Base-by-base conservation (phyloP, 2,888 invertebrate species). In the Eulithis prunata region DNA sequence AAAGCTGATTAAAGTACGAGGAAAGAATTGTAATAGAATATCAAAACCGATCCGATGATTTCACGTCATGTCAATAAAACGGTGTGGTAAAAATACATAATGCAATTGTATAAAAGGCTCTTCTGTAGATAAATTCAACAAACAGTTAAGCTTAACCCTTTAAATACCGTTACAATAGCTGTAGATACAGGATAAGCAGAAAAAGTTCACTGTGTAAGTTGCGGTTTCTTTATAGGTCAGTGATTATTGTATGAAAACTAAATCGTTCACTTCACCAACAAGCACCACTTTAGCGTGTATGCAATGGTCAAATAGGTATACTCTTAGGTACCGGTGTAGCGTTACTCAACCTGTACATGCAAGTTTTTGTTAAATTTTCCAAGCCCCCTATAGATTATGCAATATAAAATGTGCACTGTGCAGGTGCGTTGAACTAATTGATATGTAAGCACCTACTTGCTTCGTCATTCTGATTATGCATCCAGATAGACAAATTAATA, bases 341-440 rank as follows among this genome's bases (percentile, higher is more conserved):
- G 60, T 67, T 67, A 63, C 63, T 60, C 52, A 56, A 57, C 53
- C 21, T 21, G 32, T n/a, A 47, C 38, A 49, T n/a, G 43, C 55
- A 14, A 67, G 57, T 71, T 73, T 73, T 73, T 71, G 70, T 56
- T 60, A 53, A 66, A 68, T 71, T 71, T 69, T 66, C 68, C 61
- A 68, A 54, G 28, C 47, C 38, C 32, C 32, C 49, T 43, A 55
- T 21, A 14, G 21, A 28, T 67, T 62, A 41, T 64, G 68, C 55
- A 64, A 68, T 64, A 36, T 59, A 41, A 14, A 53, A 32, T 14
- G 64, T 21, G 60, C 64, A 64, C 21, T 14, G 64, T 21, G 57
- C 55, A 56, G 66, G 62, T 14, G 43, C 28, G 54, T 46, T 46
- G 7, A 6, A 47, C 38, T 63, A 46, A 46, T 57, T 57, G 28